Evolutionary conservation across 2,797 vertebrate species (phyloP).

Genomic region (Rhadinocentrus ornatus): DNA sequence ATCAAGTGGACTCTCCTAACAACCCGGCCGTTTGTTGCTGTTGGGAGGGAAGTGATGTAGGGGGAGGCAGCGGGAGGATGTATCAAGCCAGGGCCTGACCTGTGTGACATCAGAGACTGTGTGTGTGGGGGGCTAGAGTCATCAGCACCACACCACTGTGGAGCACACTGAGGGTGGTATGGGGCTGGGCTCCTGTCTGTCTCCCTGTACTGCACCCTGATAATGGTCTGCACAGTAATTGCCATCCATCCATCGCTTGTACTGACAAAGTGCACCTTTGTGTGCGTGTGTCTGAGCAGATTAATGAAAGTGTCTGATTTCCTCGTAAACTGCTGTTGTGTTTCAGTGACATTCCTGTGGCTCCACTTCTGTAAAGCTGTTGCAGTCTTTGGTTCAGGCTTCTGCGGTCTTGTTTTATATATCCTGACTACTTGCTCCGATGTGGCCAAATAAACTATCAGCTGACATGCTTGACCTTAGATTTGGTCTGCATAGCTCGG

Average conservation of each 20-base stretch:
- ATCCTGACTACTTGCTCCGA: constrained; percentile 24
- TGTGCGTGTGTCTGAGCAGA: constrained; percentile 1
- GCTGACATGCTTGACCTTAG: constrained; percentile 27
- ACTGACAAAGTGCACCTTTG: neutral
- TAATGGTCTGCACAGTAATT: constrained; percentile 47
- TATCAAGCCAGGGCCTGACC: constrained; percentile 61
- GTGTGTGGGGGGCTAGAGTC: constrained; percentile 24
- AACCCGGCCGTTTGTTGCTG: constrained; percentile 78
- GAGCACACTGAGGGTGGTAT: constrained; percentile 46
- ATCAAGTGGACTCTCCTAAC: constrained; percentile 78
- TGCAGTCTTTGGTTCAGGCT: constrained; percentile 35
- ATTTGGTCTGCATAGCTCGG: constrained; percentile 18
- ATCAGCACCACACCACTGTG: constrained; percentile 14
- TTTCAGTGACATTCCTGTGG: constrained; percentile 41
- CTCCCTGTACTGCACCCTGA: constrained; percentile 51
- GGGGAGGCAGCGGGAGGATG: constrained; percentile 45
- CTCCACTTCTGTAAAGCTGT: constrained; percentile 25
- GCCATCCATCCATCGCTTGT: constrained; percentile 7
- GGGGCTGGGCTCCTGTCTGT: constrained; percentile 44
- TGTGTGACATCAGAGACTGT: constrained; percentile 72
- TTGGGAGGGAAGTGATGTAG: constrained; percentile 78
- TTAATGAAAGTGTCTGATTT: constrained; percentile 30
- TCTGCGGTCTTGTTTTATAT: constrained; percentile 46
- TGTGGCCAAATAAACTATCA: constrained; percentile 25
- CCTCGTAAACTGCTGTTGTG: constrained; percentile 8